Evolutionary conservation across 2,113 vertebrate species (phyloP), one percentile per base, ranked within the genome.

Genomic region (Recurvirostra avosetta): DNA sequence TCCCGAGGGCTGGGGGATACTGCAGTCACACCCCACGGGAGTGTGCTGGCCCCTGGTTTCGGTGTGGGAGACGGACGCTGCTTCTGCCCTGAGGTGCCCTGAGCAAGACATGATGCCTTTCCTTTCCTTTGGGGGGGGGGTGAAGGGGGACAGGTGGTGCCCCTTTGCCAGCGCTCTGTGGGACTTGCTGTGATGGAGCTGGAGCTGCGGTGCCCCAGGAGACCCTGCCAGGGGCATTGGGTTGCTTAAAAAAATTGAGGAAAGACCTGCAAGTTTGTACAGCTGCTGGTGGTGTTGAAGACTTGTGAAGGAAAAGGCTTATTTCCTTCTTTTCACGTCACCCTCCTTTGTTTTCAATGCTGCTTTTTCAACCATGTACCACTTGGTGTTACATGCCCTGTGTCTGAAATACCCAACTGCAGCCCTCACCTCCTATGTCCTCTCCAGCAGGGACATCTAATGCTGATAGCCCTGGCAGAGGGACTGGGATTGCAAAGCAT

Each of bases 31-130:
- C 5, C 23, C 47, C 61, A 15, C 2, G 1, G 8, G 29, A 88
- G 22, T 1, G 4, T 40, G 34, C 32, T 23, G 15, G 34, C 29
- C 56, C 18, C 43, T 36, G 15, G n/a, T n/a, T 78, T 72, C 1
- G 6, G 13, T 2, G 0, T 26, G 20, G 38, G n/a, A 71, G 26
- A 9, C 0, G 0, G 61, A 16, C 38, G 30, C 67, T 52, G 2
- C 41, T 74, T 34, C 58, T 66, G 52, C 26, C 52, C 43, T n/a
- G 73, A 50, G 16, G 18, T 58, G 50, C n/a, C 27, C 26, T 30
- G 52, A 45, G 41, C 17, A 15, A 68, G 43, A 66, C 32, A 7
- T 1, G 6, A 53, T 61, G 11, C 50, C 38, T 41, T 56, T 21
- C 29, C 36, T 67, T 83, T 59, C 38, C n/a, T 59, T 12, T n/a